A percentile compares a stretch with the other conserved stretches of the same genome.
phyloP scores from a whole-genome alignment of 2,797 vertebrate species.

The Neoniphon sammara region DNA sequence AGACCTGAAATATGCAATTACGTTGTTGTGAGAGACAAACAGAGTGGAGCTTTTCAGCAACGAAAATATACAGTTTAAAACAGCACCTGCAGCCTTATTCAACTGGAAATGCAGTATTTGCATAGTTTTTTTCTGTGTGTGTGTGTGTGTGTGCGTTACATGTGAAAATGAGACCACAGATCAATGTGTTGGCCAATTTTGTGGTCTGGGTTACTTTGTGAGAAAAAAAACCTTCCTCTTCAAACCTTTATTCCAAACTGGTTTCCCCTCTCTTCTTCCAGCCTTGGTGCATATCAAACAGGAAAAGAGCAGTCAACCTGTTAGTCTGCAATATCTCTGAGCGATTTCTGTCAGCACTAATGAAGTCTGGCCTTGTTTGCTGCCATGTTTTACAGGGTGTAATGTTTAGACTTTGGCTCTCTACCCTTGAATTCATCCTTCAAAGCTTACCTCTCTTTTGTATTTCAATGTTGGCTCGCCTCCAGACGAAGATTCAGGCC shows the following conservation, averaged over 20 bases:
- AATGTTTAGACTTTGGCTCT: constrained; percentile 46
- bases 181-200: constrained; percentile 57
- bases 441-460: constrained; percentile 8
- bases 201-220: constrained; percentile 34
- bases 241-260: constrained; percentile 11
- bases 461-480: constrained; percentile 35
- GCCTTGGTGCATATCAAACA: constrained; percentile 30
- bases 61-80: constrained; percentile 56
- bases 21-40: constrained; percentile 69
- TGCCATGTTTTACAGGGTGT: constrained; percentile 41
- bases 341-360: constrained; percentile 52
- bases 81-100: constrained; percentile 65
- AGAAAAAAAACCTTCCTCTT: constrained; percentile 32
- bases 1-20: constrained; percentile 69
- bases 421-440: constrained; percentile 34
- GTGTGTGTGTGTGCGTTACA: constrained; percentile 17
- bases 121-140: constrained; percentile 15
- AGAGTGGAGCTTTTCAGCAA: constrained; percentile 46
- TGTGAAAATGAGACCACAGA: constrained; percentile 40
- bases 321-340: constrained; percentile 48
- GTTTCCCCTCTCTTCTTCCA: constrained; percentile 27
- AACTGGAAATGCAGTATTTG: constrained; percentile 30
- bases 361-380: constrained; percentile 39
- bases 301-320: constrained; percentile 44
- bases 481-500: constrained; percentile 61